Percentiles rank a stretch among this genome's conserved stretches.
phyloP scores from a whole-genome alignment of 2,113 vertebrate species.

The Eclectus roratus region DNA sequence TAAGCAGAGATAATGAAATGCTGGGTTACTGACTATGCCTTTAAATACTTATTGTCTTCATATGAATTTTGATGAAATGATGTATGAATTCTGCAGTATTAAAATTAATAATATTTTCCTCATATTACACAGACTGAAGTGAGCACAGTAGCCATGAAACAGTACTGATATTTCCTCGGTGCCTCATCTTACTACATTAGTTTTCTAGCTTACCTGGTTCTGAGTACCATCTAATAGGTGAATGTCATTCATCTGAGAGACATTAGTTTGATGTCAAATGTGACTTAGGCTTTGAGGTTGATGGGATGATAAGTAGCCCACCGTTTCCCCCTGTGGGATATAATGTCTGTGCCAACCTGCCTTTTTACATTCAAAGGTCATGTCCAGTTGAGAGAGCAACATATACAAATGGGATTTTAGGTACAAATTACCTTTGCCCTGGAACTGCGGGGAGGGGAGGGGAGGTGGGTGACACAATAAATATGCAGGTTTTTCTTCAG shows the following conservation, averaged over 20 bases:
- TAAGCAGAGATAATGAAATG: not conserved
- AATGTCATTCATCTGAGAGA: not conserved
- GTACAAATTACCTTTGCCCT: conserved; percentile 33
- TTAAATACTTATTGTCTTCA: not conserved
- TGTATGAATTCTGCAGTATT: not conserved
- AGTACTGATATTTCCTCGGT: not conserved
- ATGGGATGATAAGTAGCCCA: conserved; percentile 56
- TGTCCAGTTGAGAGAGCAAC: conserved; percentile 32
- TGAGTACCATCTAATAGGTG: not conserved
- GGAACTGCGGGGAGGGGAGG: not conserved
- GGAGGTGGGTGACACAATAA: not conserved
- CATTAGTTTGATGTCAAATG: conserved; percentile 42
- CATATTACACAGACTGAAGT: not conserved
- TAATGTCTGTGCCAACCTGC: not conserved
- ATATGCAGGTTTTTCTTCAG: not conserved
- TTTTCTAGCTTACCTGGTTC: not conserved
- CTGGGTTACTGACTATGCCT: not conserved
- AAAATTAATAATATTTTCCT: not conserved
- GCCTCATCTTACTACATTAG: not conserved
- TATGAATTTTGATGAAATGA: not conserved
- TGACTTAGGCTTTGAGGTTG: conserved; percentile 48
- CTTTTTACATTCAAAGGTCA: conserved; percentile 55
- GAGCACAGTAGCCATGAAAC: not conserved
- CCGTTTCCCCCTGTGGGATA: not conserved
- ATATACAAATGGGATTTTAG: conserved; percentile 42